A percentile compares a stretch with the other conserved stretches of the same genome.
Evolutionary conservation across 2,888 invertebrate species (phyloP).

Genomic region (Lagria hirta): DNA sequence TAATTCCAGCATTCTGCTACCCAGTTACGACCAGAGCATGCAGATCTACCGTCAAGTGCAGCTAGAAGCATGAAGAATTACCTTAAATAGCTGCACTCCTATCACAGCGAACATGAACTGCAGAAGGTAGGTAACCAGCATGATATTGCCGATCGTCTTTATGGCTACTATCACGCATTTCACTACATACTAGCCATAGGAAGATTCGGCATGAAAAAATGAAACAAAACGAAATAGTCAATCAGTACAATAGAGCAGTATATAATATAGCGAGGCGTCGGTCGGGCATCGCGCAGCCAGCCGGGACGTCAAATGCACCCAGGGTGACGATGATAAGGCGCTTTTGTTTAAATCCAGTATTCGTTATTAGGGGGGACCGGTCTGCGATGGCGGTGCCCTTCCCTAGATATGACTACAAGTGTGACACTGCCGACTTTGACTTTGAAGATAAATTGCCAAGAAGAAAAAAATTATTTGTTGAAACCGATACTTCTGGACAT

Average conservation of each 20-base stretch:
- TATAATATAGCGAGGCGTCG: constrained; percentile 38
- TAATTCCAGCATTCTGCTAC: constrained; percentile 26
- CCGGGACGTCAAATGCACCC: constrained; percentile 53
- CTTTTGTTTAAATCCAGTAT: constrained; percentile 18
- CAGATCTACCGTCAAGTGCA: constrained; percentile 50
- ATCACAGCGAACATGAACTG: constrained; percentile 99
- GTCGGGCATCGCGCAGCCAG: constrained; percentile 46
- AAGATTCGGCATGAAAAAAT: constrained; percentile 51
- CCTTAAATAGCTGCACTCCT: constrained; percentile 99
- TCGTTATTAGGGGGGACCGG: constrained; percentile 26
- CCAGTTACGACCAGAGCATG: constrained; percentile 50
- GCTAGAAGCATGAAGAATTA: constrained; percentile 59
- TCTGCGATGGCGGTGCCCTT: constrained; percentile 42
- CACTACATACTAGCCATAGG: constrained; percentile 86
- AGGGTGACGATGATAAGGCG: constrained; percentile 41
- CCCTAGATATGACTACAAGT: constrained; percentile 57
- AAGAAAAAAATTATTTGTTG: neutral
- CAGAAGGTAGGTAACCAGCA: constrained; percentile 99
- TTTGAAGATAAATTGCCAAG: constrained; percentile 1
- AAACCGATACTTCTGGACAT: too few relatives aligned
- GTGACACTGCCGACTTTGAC: constrained; percentile 33
- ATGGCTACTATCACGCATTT: constrained; percentile 99
- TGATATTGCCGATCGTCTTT: constrained; percentile 99
- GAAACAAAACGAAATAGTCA: constrained; percentile 50
- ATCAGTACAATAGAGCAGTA: constrained; percentile 27